Evolutionary conservation across 2,113 vertebrate species (phyloP), one percentile per base, ranked within the genome.

Genomic region (Engystomops pustulosus): DNA sequence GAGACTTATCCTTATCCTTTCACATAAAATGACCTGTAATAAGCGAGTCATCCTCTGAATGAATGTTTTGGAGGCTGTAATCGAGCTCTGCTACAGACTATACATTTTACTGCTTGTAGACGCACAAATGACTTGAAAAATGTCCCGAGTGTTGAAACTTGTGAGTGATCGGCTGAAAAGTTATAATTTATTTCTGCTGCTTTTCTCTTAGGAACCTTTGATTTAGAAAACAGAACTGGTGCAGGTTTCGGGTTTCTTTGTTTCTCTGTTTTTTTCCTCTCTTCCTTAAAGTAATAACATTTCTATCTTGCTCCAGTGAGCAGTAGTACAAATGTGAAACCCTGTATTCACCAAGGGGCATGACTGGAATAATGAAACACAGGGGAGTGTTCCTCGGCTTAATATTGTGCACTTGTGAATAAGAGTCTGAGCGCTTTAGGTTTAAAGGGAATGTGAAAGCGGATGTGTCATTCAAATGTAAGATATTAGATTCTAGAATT

Each of bases 351-450:
- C 90, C 84, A 55, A 86, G 89, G 89, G 86, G 65, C 80, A 74
- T 87, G 89, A 84, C 84, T 85, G 81, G 85, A 88, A 86, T 88
- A 91, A 91, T 91, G 88, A 90, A 85, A 1, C 30, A 18, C 79
- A 49, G 85, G 9, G 70, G 86, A 49, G 53, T 34, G 25, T 18
- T 72, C 27, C 80, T 67, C 60, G 69, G 53, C 84, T 87, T 55
- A 55, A 51, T 71, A 71, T 27, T 38, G 18, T 55, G 65, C 17
- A 44, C 23, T 32, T 53, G 20, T 41, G 75, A 78, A 38, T 60
- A 60, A 78, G 38, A 25, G n/a, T 60, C 20, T 38, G 20, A 58
- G 32, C 15, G 3, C 4, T 30, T 5, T 6, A 36, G 18, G 62
- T 67, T 67, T 34, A 36, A 34, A 3, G 6, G 30, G 12, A 18